phyloP scores from a whole-genome alignment of 2,797 vertebrate species.

The Onychomys leucogaster region DNA sequence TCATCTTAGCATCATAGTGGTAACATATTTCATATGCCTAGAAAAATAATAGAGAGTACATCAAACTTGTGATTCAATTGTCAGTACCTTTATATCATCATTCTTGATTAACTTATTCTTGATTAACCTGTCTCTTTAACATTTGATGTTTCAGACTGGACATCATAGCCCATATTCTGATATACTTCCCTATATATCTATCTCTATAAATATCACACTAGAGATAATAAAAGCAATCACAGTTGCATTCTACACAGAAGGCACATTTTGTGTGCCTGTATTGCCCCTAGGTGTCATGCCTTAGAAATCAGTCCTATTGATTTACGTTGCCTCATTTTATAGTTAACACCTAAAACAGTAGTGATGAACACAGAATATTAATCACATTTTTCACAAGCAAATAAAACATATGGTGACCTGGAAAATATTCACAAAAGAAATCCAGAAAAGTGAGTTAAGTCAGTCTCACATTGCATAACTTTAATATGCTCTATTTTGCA shows the following conservation, averaged over 20 bases:
- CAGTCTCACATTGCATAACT: background rate
- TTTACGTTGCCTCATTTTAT: background rate
- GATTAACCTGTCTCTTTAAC: background rate
- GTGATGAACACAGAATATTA: background rate
- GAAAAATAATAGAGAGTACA: background rate
- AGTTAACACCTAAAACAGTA: background rate
- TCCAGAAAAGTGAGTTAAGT: no score
- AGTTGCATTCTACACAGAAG: no score
- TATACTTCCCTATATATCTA: fast-evolving
- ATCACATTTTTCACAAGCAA: background rate
- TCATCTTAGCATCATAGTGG: background rate
- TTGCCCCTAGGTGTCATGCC: background rate
- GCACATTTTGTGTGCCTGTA: no score
- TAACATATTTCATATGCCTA: background rate
- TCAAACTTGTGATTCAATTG: background rate
- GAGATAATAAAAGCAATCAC: background rate
- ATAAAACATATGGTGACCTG: background rate
- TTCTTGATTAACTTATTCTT: no score
- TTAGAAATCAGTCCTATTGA: background rate
- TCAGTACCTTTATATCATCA: background rate
- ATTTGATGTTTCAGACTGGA: background rate
- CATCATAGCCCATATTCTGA: background rate
- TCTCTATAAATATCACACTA: background rate
- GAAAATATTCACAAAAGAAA: no score
- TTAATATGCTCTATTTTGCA: background rate